phyloP scores from a whole-genome alignment of 2,888 invertebrate species.

The Drosophila paranaensis region DNA sequence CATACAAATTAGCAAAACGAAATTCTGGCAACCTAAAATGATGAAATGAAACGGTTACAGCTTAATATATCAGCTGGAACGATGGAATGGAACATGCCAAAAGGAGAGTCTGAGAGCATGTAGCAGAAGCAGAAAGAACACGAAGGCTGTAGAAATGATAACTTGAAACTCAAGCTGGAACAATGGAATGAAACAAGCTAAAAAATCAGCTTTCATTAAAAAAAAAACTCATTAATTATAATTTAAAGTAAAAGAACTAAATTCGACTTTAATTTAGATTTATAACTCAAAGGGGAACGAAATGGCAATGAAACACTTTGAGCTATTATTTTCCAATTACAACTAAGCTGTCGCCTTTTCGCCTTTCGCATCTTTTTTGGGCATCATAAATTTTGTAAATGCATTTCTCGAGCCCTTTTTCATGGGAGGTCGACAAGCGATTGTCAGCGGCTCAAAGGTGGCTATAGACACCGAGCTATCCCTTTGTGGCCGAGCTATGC shows the following conservation, averaged over 20 bases:
- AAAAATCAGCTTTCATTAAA: no score
- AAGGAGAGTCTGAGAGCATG: no score
- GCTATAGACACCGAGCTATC: neutral
- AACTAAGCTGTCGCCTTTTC: neutral
- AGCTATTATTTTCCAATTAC: neutral
- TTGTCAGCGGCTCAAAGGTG: neutral
- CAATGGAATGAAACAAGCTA: neutral
- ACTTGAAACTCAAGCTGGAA: no score
- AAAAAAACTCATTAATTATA: no score
- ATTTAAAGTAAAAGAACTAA: neutral
- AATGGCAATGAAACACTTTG: neutral
- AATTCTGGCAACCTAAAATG: no score
- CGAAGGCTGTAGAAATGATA: no score
- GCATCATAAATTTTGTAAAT: slow-evolving; percentile 1
- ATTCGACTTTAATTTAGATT: neutral
- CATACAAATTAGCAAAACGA: no score
- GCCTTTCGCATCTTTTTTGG: neutral
- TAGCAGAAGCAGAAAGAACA: no score
- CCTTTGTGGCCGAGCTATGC: neutral
- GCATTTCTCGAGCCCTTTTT: neutral
- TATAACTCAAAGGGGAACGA: neutral
- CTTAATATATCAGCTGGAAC: no score
- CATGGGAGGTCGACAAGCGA: neutral
- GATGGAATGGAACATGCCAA: no score
- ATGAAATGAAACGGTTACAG: no score